Conservation (phyloP, 2,888 invertebrate species). For the Diarsia brunnea region DNA sequence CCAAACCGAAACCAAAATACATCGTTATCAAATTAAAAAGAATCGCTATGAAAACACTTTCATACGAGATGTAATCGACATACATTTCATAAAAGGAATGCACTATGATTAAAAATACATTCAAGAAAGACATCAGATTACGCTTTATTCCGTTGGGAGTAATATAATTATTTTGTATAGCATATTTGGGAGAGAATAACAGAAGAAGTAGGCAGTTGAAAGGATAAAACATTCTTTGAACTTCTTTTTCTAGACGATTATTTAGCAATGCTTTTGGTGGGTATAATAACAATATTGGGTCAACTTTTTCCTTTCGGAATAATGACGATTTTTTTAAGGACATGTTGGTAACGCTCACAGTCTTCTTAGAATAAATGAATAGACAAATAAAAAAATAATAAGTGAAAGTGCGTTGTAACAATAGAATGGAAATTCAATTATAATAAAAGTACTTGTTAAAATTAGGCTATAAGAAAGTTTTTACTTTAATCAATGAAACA, state of each 20-base stretch:
- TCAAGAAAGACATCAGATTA: background rate
- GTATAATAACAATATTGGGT: background rate
- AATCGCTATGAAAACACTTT: background rate
- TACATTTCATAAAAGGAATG: constrained; percentile 9
- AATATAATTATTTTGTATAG: constrained; percentile 14
- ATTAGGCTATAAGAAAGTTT: background rate
- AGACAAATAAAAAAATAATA: background rate
- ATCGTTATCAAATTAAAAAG: background rate
- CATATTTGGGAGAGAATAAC: constrained; percentile 22
- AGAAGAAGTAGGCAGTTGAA: constrained; percentile 9
- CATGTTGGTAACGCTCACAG: background rate
- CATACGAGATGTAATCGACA: background rate
- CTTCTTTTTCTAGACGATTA: constrained; percentile 12
- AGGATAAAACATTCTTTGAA: constrained; percentile 19
- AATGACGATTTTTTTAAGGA: background rate
- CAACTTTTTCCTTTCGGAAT: background rate
- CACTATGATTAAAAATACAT: background rate
- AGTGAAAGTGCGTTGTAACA: background rate
- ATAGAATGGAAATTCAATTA: background rate
- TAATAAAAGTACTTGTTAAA: background rate
- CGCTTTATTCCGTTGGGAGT: constrained; percentile 6
- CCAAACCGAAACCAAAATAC: background rate
- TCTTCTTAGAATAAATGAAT: background rate
- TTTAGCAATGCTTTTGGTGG: constrained; percentile 14
- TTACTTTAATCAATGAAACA: background rate